phyloP scores from a whole-genome alignment of 1,140 invertebrate species.

The Tetragnatha versicolor region DNA sequence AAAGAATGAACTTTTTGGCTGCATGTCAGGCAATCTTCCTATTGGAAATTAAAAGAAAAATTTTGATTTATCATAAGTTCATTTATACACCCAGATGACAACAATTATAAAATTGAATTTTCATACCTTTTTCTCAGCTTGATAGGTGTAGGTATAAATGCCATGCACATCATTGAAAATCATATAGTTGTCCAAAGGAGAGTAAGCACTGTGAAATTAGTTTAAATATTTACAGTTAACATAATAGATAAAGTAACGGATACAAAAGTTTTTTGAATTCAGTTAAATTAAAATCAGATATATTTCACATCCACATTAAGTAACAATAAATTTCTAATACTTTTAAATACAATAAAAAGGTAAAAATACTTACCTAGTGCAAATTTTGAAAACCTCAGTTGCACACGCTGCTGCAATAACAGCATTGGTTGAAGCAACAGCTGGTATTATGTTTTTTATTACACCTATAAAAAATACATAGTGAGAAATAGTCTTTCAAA shows the following conservation, averaged over 20 bases:
- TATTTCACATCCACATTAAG: too few relatives aligned
- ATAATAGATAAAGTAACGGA: neutral
- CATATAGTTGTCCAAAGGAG: slow-evolving; percentile 93
- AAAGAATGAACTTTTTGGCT: slow-evolving; percentile 77
- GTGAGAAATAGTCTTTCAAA: neutral
- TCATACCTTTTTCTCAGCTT: slow-evolving; percentile 78
- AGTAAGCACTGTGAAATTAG: slow-evolving; percentile 74
- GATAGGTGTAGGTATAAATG: slow-evolving; percentile 95
- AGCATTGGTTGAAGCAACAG: slow-evolving; percentile 98
- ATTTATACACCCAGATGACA: neutral
- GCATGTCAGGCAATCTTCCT: slow-evolving; percentile 85
- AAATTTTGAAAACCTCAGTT: slow-evolving; percentile 96
- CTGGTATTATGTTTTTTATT: slow-evolving; percentile 98
- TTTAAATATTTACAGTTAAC: neutral
- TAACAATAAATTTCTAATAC: too few relatives aligned
- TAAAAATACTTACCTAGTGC: slow-evolving; percentile 70
- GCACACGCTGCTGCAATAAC: slow-evolving; percentile 94
- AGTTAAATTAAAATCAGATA: neutral
- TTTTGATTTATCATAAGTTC: neutral
- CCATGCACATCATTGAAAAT: slow-evolving; percentile 96
- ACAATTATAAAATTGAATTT: neutral
- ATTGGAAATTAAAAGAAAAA: slow-evolving; percentile 61
- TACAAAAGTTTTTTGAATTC: neutral
- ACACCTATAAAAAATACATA: slow-evolving; percentile 69
- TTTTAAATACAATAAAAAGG: too few relatives aligned